A percentile compares a stretch with the other conserved stretches of the same genome.
Evolutionary conservation across 2,113 vertebrate species (phyloP).

Genomic region (Urocitellus parryii): DNA sequence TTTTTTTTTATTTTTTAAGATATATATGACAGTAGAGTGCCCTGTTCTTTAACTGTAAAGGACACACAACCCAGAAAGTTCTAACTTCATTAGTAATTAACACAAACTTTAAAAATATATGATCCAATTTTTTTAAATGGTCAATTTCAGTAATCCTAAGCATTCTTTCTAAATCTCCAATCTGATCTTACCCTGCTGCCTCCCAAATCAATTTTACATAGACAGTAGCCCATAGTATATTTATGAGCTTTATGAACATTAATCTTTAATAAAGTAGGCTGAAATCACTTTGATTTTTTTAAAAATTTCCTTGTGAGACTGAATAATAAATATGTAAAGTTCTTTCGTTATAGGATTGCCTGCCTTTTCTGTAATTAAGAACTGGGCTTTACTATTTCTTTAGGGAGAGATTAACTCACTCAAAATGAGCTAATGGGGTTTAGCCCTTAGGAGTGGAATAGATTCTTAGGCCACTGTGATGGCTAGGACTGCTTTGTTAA

Average conservation of each 20-base stretch:
- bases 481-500: not conserved
- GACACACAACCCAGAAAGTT: not conserved
- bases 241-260: not conserved
- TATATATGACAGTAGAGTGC: too few relatives aligned
- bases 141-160: not conserved
- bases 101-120: not conserved
- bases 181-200: not conserved
- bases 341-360: not conserved
- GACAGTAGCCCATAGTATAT: not conserved
- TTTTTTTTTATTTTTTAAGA: too few relatives aligned
- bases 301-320: too few relatives aligned
- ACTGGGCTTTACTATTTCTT: not conserved
- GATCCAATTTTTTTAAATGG: not conserved
- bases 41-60: not conserved
- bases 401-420: not conserved
- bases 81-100: not conserved
- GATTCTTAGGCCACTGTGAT: not conserved
- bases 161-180: not conserved
- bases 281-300: not conserved
- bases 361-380: not conserved
- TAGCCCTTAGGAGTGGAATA: not conserved
- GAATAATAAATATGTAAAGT: too few relatives aligned
- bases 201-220: not conserved
- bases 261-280: not conserved
- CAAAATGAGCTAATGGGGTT: not conserved